These are phyloP conservation scores for Harpalus rubripes DNA, from an alignment of 2,888 invertebrate genomes.

Conservation along the genomic window DNA sequence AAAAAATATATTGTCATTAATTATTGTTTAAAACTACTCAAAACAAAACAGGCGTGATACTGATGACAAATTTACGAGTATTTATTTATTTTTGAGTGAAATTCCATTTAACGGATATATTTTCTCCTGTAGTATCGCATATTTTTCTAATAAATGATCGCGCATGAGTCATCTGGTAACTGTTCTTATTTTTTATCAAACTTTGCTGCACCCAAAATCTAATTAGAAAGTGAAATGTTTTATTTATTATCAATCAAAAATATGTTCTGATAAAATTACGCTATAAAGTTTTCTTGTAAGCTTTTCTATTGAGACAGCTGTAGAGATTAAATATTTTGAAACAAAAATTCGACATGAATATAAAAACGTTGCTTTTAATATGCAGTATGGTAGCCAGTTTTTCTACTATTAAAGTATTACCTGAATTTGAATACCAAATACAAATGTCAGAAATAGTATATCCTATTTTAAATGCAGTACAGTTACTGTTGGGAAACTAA, in stretches of 20 bases:
- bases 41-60: no score
- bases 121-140: background rate
- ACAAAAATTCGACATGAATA: background rate
- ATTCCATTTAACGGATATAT: no score
- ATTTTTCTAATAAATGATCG: background rate
- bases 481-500: background rate
- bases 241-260: background rate
- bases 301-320: background rate
- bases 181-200: background rate
- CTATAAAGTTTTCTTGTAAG: background rate
- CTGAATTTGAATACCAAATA: slow-evolving; percentile 1
- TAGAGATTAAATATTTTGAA: background rate
- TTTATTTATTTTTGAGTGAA: no score
- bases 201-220: background rate
- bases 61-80: no score
- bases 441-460: background rate
- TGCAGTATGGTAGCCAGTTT: background rate
- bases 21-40: no score
- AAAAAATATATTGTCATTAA: no score
- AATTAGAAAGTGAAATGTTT: background rate
- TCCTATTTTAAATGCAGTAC: slow-evolving; percentile 1
- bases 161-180: background rate
- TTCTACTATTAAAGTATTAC: slow-evolving; percentile 2
- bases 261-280: background rate
- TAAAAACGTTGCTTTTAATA: background rate